Percentiles rank a stretch among this genome's conserved stretches.
Evolutionary conservation across 2,113 vertebrate genomes (phyloP).

Genomic region (Loxodonta africana): DNA sequence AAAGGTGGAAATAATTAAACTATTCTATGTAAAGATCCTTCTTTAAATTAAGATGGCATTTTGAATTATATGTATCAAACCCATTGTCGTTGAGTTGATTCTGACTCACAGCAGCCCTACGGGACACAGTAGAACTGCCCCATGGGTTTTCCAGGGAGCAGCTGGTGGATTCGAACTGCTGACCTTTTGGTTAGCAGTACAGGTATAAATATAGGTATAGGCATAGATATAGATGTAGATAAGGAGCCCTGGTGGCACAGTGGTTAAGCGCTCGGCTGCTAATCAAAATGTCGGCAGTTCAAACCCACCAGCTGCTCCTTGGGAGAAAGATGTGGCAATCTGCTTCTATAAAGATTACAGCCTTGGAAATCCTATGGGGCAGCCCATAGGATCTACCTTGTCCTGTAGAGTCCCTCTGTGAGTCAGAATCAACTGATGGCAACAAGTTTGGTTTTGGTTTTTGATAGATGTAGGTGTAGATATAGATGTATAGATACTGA

Average conservation of each 20-base stretch:
- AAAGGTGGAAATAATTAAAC: neutral
- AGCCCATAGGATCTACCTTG: neutral
- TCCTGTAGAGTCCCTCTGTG: neutral
- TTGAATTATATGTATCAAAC: slow-evolving; percentile 1
- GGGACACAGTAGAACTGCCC: too few relatives aligned
- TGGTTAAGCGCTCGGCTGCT: neutral
- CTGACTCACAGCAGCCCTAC: too few relatives aligned
- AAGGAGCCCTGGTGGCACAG: neutral
- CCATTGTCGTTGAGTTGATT: too few relatives aligned
- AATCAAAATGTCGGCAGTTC: neutral
- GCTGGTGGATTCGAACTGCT: too few relatives aligned
- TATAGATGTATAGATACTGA: neutral
- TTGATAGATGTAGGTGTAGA: neutral
- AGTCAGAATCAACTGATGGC: neutral
- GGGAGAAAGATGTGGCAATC: neutral
- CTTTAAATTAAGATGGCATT: neutral
- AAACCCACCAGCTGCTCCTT: neutral
- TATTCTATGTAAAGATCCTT: neutral
- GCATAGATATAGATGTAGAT: neutral
- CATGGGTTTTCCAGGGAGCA: too few relatives aligned
- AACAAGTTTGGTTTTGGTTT: neutral
- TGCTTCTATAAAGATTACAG: neutral
- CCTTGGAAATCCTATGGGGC: neutral
- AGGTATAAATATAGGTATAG: neutral
- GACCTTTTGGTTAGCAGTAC: too few relatives aligned